Evolutionary conservation across 2,113 vertebrate species (phyloP).

Genomic region (Rhodinocichla rosea): DNA sequence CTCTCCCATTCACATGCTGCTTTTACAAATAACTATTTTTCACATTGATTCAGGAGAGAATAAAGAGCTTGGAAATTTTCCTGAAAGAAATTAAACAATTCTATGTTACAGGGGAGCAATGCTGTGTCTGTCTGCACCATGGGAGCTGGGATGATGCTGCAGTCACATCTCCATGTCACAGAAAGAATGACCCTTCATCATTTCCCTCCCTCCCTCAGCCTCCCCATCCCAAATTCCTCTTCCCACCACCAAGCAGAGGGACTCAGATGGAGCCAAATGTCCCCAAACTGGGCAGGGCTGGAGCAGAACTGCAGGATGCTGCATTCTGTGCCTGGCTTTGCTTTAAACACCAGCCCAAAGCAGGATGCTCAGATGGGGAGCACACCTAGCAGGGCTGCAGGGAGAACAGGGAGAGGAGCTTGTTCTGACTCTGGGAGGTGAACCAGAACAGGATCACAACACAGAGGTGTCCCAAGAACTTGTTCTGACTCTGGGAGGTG

Average conservation of each 20-base stretch:
- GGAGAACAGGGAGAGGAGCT: neutral
- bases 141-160: neutral
- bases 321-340: neutral
- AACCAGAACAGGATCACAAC: neutral
- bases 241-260: neutral
- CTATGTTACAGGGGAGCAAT: accelerated
- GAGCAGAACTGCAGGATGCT: neutral
- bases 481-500: too few species aligned
- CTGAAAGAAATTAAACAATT: neutral
- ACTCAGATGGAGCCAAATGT: neutral
- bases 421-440: neutral
- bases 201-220: neutral
- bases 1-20: neutral
- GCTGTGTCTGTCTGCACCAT: accelerated
- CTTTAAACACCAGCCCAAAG: neutral
- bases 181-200: neutral
- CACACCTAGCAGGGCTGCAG: neutral
- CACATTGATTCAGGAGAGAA: neutral
- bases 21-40: neutral
- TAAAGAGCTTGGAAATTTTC: neutral
- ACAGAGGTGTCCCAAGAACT: neutral
- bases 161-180: neutral
- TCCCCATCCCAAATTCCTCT: neutral
- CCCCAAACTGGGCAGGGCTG: accelerated
- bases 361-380: neutral